These are phyloP conservation scores for Macropodus opercularis DNA, from an alignment of 2,797 vertebrate genomes.

Conservation along the genomic window DNA sequence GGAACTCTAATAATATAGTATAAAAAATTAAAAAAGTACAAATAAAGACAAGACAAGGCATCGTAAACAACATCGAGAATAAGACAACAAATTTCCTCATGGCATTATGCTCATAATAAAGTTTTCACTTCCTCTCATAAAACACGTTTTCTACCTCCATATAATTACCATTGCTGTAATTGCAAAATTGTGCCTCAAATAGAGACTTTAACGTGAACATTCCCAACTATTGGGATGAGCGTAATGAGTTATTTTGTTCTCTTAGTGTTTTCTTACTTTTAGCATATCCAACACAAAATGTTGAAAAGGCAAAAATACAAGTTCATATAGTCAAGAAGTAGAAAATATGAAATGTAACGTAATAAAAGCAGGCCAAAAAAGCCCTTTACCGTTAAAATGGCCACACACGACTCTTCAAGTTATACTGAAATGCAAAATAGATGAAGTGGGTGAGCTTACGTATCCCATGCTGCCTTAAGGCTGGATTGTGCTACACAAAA, in stretches of 20 bases:
- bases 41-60: constrained; percentile 75
- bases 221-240: constrained; percentile 65
- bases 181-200: constrained; percentile 70
- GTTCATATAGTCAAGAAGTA: constrained; percentile 65
- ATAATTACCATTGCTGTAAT: constrained; percentile 55
- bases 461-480: constrained; percentile 71
- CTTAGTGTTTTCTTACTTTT: constrained; percentile 50
- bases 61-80: constrained; percentile 79
- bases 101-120: constrained; percentile 69
- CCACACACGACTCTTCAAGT: constrained; percentile 65
- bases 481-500: constrained; percentile 78
- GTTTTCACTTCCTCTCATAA: constrained; percentile 48
- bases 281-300: constrained; percentile 56
- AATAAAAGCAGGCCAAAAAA: constrained; percentile 67
- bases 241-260: constrained; percentile 67
- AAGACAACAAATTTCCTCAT: constrained; percentile 65
- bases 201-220: constrained; percentile 58
- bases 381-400: constrained; percentile 65
- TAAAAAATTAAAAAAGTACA: constrained; percentile 85
- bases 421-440: constrained; percentile 63
- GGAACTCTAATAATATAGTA: constrained; percentile 82
- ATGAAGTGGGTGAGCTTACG: constrained; percentile 52
- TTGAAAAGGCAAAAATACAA: constrained; percentile 66
- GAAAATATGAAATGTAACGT: constrained; percentile 73
- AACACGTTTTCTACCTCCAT: constrained; percentile 41